Base-by-base conservation (phyloP, 2,113 vertebrate genomes). In the Lamprotornis superbus region DNA sequence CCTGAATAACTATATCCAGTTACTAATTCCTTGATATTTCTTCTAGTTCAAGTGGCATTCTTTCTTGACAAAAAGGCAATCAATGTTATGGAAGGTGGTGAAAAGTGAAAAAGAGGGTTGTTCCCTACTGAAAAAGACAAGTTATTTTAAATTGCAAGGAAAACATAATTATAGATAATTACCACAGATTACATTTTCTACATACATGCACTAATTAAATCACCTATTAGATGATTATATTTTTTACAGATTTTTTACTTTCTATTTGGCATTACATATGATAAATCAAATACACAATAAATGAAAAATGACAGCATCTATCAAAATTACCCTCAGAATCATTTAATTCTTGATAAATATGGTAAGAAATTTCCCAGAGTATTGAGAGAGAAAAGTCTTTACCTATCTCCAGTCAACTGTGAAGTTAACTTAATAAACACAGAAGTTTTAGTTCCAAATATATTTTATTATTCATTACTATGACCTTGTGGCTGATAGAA, bases 111-210 rank as follows among this genome's bases (percentile, higher is more conserved):
- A 96, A 93, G 40, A 88, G 31, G 22, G 60, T 35, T 84, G 68
- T 65, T 94, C 47, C 69, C n/a, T 93, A 57, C 80, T 84, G 88
- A 83, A 97, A 96, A 94, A 95, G 67, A 87, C 18, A 91, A 94
- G 88, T 84, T 96, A 94, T 84, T 87, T 93, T 94, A 96, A 96
- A 96, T 87, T 94, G 92, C 49, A 94, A 89, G 86, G 90, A 93
- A 97, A 94, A 96, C 80, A 96, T 97, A 96, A 96, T 95, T 96
- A 96, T 39, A 94, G 85, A 89, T 94, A 93, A 96, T 95, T 96
- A 90, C 49, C 20, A 86, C 71, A 94, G 64, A 94, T 94, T 96
- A 96, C 64, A 81, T 91, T 96, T 97, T 97, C 90, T 90, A 92
- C 92, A 96, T 94, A 96, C 83, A 92, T 93, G 90, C 93, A 90